These are phyloP conservation scores for Rhadina sibilatrix DNA, from an alignment of 2,113 vertebrate genomes.

Conservation along the genomic window DNA sequence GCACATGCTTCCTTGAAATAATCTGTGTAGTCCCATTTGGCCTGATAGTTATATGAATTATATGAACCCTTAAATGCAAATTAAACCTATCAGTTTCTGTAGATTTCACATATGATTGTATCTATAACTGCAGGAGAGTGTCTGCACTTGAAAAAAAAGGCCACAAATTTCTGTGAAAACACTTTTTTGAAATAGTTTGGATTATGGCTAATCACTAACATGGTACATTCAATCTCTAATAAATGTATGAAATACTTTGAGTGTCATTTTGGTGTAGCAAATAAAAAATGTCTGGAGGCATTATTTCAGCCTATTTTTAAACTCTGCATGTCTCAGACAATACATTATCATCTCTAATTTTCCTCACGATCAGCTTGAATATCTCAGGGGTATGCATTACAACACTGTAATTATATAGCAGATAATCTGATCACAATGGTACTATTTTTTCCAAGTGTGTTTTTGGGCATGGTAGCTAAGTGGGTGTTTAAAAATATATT, in stretches of 20 bases:
- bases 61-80: background rate
- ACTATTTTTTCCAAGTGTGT: background rate
- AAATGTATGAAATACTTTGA: background rate
- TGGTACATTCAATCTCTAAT: background rate
- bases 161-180: background rate
- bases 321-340: background rate
- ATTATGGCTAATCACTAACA: background rate
- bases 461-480: background rate
- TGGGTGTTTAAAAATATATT: background rate
- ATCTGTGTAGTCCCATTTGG: background rate
- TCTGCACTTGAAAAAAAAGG: background rate
- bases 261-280: background rate
- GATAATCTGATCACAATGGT: background rate
- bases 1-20: background rate
- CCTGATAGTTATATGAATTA: background rate
- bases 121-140: background rate
- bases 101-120: background rate
- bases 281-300: background rate
- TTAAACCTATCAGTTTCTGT: background rate
- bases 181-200: background rate
- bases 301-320: constrained; percentile 31
- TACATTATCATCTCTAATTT: background rate
- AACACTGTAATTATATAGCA: background rate
- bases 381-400: background rate
- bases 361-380: background rate